Evolutionary conservation across 2,113 vertebrate species (phyloP).

Genomic region (Atlantisia rogersi): DNA sequence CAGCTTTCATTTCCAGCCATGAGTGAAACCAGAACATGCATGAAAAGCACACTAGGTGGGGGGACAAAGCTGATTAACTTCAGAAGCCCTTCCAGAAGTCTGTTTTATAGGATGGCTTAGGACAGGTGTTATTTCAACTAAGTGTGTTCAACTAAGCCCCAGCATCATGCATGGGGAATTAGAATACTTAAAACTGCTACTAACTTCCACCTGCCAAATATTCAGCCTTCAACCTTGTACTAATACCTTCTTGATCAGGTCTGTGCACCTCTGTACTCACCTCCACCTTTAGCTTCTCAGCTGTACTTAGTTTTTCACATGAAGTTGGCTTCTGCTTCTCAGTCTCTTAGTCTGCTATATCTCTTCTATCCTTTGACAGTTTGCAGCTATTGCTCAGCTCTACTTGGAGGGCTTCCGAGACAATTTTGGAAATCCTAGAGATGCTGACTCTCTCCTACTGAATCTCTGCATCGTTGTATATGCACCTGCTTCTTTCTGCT

Average conservation of each 20-base stretch:
- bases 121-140: not conserved
- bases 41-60: slow-evolving; percentile 5
- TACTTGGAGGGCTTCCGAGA: not conserved
- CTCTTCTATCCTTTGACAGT: not conserved
- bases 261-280: not conserved
- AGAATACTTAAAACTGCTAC: not conserved
- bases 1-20: slow-evolving; percentile 2
- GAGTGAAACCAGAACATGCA: slow-evolving; percentile 14
- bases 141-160: not conserved
- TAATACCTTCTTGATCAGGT: not conserved
- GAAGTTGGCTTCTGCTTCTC: not conserved
- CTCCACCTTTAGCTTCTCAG: not conserved
- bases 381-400: not conserved
- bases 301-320: not conserved
- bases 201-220: not conserved
- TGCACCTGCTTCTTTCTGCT: slow-evolving; percentile 21
- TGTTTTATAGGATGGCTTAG: not conserved
- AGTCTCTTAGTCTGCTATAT: not conserved
- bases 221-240: not conserved
- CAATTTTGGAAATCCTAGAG: not conserved
- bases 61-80: slow-evolving; percentile 3
- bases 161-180: not conserved
- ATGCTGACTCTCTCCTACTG: not conserved
- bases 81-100: slow-evolving; percentile 24
- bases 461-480: not conserved